phyloP scores from a whole-genome alignment of 2,797 vertebrate species.

The Coluber constrictor region DNA sequence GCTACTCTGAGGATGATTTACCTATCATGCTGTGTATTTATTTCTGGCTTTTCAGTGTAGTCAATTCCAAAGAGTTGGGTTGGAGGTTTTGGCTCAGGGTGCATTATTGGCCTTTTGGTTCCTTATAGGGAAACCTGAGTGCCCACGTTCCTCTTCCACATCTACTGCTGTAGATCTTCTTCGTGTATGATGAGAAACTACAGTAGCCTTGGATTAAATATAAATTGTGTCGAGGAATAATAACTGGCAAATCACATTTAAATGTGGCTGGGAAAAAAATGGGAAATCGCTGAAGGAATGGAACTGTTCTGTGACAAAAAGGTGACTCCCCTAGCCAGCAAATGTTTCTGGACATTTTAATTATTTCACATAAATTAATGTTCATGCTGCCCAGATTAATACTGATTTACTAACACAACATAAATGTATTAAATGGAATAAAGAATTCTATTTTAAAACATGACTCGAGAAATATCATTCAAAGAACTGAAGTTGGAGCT shows the following conservation, averaged over 20 bases:
- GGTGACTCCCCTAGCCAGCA: not conserved
- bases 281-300: not conserved
- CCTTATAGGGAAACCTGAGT: not conserved
- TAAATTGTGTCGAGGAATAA: not conserved
- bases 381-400: conserved; percentile 51
- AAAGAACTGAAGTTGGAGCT: not conserved
- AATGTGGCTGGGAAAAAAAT: not conserved
- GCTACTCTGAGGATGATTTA: not conserved
- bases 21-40: not conserved
- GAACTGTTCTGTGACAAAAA: not conserved
- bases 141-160: not conserved
- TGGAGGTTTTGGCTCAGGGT: not conserved
- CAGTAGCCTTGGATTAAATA: not conserved
- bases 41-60: not conserved
- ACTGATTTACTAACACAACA: conserved; percentile 72
- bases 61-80: not conserved
- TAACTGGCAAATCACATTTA: accelerated
- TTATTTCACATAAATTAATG: conserved; percentile 18
- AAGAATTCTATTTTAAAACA: conserved; percentile 74
- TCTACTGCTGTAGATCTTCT: not conserved
- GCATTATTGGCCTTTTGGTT: not conserved
- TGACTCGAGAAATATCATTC: conserved; percentile 46
- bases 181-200: conserved; percentile 15
- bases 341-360: conserved; percentile 23
- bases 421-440: conserved; percentile 69